These are phyloP conservation scores for Liodrosophila aerea DNA, from an alignment of 2,888 invertebrate genomes.

Conservation along the genomic window DNA sequence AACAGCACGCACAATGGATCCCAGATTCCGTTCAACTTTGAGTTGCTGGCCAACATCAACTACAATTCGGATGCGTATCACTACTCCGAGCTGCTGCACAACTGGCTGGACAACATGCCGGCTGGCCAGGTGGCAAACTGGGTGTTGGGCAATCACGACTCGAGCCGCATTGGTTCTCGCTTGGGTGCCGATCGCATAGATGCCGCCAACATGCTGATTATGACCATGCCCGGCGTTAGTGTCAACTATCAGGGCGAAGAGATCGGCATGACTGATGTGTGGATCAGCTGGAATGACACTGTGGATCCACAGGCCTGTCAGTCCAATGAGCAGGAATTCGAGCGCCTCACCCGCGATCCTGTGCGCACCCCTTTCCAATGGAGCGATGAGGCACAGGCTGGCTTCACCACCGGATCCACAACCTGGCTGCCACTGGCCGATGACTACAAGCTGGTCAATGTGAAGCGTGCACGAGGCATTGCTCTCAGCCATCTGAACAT, in stretches of 20 bases:
- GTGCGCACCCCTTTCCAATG: slow-evolving; percentile 86
- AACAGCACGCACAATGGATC: slow-evolving; percentile 82
- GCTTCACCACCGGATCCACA: slow-evolving; percentile 71
- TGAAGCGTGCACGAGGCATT: slow-evolving; percentile 83
- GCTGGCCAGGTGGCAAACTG: slow-evolving; percentile 85
- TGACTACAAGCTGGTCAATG: slow-evolving; percentile 85
- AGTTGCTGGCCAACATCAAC: slow-evolving; percentile 84
- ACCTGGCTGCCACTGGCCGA: slow-evolving; percentile 83
- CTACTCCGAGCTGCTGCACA: slow-evolving; percentile 84
- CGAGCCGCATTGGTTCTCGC: slow-evolving; percentile 86
- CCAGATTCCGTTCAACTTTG: slow-evolving; percentile 87
- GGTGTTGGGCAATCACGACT: slow-evolving; percentile 91
- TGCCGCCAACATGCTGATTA: slow-evolving; percentile 90
- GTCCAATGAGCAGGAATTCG: slow-evolving; percentile 85
- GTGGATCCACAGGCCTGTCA: slow-evolving; percentile 84
- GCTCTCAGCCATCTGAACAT: slow-evolving; percentile 85
- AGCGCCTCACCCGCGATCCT: slow-evolving; percentile 85
- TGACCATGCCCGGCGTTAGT: slow-evolving; percentile 91
- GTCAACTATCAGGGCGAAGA: slow-evolving; percentile 91
- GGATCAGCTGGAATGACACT: slow-evolving; percentile 83
- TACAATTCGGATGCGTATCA: slow-evolving; percentile 83
- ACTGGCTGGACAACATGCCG: slow-evolving; percentile 86
- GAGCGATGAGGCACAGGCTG: slow-evolving; percentile 82
- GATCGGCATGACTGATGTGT: slow-evolving; percentile 85
- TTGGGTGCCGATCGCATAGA: slow-evolving; percentile 88